Evolutionary conservation across 2,113 vertebrate genomes (phyloP), one percentile per base, ranked within the genome.

Genomic region (Myanophis thanlyinensis): DNA sequence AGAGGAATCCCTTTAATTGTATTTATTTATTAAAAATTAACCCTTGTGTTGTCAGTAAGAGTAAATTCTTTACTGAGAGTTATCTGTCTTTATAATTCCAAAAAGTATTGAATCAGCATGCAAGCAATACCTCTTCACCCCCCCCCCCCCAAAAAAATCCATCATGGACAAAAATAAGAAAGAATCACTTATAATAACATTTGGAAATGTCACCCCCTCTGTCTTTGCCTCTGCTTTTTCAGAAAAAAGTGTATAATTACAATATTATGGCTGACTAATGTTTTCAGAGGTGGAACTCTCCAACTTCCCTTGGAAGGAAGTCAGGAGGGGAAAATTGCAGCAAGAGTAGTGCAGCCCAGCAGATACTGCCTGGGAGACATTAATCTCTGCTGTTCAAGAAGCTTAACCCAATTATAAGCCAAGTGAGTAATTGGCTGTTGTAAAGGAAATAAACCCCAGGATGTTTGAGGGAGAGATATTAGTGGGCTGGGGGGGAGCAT

Each of bases 321-420:
- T 30, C 13, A 85, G 88, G 27, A 89, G 0, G 0, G 92, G 47
- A 44, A 59, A 46, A 0, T 0, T 3, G 49, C 85, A 8, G 0
- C 40, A 23, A 12, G 48, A 47, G 22, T 84, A 67, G 35, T 88
- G 87, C 11, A 49, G 10, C 80, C 1, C 56, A 80, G 85, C n/a
- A 18, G 84, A 59, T 54, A 84, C 91, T 90, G 27, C 67, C 91
- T 46, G 20, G 27, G 27, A 89, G 67, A 52, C 73, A 27, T 89
- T 59, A 73, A 48, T 53, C 91, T 93, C 85, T 3, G 44, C 25
- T 48, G n/a, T 67, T 89, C 1, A 85, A 89, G 89, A 91, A 94
- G n/a, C 87, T 91, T 94, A 95, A 94, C 92, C 94, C 89, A 89
- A 93, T 93, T 94, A 95, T 92, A 91, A 93, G 86, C 7, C 13